phyloP scores from a whole-genome alignment of 2,797 vertebrate genomes.

The Sebastes cheni region DNA sequence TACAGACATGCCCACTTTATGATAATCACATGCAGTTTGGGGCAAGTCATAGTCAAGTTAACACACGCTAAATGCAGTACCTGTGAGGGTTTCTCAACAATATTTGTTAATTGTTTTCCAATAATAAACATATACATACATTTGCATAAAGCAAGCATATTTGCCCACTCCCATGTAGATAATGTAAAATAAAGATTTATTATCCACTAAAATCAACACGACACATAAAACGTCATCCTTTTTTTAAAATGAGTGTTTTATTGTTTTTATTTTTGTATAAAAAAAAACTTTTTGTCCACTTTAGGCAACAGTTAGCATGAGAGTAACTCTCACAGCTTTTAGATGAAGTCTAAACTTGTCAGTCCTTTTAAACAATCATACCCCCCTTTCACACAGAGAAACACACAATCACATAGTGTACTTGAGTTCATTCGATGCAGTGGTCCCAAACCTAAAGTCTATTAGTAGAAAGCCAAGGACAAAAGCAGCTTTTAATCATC shows the following conservation, averaged over 20 bases:
- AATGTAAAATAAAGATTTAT: not conserved
- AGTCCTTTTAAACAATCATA: conserved; percentile 55
- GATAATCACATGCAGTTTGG: too few relatives aligned
- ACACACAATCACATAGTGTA: conserved; percentile 68
- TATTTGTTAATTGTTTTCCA: too few relatives aligned
- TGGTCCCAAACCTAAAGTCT: conserved; percentile 75
- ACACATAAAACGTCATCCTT: conserved; percentile 3
- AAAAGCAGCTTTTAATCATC: conserved; percentile 66
- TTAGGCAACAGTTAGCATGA: conserved; percentile 83
- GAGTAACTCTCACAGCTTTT: conserved; percentile 74
- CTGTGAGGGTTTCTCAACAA: too few relatives aligned
- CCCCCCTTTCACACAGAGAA: conserved; percentile 52
- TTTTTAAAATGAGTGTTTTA: conserved; percentile 73
- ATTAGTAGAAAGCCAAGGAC: conserved; percentile 62
- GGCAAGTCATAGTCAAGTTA: too few relatives aligned
- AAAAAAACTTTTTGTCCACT: conserved; percentile 74
- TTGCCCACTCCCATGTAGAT: too few relatives aligned
- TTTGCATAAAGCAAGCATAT: too few relatives aligned
- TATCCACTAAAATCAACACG: not conserved
- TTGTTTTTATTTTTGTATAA: conserved; percentile 81
- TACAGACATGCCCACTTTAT: too few relatives aligned
- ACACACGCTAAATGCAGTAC: too few relatives aligned
- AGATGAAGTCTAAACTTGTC: conserved; percentile 69
- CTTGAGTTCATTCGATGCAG: conserved; percentile 70
- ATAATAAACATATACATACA: too few relatives aligned